A percentile compares a stretch with the other conserved stretches of the same genome.
phyloP scores from a whole-genome alignment of 2,113 vertebrate genomes.

The Ondatra zibethicus region DNA sequence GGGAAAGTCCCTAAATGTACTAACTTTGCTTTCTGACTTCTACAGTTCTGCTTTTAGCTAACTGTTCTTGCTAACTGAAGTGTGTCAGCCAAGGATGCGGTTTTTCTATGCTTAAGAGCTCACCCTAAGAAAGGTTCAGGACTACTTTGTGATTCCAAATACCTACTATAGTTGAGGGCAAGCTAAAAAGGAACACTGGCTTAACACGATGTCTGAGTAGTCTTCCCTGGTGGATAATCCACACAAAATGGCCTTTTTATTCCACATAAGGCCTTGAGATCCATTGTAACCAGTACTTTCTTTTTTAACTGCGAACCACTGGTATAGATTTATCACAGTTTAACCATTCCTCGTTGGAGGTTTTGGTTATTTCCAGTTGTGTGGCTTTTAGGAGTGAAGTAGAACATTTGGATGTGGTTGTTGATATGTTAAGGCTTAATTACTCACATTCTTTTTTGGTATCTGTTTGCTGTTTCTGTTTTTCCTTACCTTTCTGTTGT shows the following conservation, averaged over 20 bases:
- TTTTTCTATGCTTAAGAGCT: neutral
- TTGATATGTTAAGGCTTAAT: neutral
- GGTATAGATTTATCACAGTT: neutral
- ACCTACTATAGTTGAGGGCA: neutral
- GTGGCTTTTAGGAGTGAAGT: neutral
- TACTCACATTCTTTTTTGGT: neutral
- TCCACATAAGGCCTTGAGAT: neutral
- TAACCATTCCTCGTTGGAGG: neutral
- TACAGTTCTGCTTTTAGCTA: neutral
- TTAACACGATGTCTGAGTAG: too few relatives aligned
- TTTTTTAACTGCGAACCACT: neutral
- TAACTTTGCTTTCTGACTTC: neutral
- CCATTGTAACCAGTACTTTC: neutral
- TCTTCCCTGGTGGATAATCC: neutral
- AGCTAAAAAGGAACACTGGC: too few relatives aligned
- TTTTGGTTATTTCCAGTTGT: neutral
- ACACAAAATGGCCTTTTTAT: neutral
- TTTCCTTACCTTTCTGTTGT: constrained; percentile 7
- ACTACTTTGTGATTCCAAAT: neutral
- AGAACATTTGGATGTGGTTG: neutral
- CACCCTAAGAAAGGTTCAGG: neutral
- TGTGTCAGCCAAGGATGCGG: neutral
- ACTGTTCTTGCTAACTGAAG: neutral
- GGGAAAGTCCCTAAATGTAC: neutral
- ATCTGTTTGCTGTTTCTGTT: neutral